phyloP scores from a whole-genome alignment of 2,113 vertebrate species.

The Pithys albifrons region DNA sequence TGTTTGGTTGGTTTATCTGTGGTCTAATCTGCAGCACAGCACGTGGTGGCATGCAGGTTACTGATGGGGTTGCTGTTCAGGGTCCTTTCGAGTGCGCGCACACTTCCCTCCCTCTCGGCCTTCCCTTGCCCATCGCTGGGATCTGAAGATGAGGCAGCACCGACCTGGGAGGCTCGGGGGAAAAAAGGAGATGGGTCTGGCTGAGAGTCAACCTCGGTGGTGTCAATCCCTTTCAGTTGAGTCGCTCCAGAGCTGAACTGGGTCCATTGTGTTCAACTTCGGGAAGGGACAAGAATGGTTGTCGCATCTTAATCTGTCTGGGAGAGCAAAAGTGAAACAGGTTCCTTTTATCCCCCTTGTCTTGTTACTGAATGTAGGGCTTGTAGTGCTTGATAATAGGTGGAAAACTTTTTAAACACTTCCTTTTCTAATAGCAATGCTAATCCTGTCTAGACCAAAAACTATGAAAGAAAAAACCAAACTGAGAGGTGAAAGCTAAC shows the following conservation, averaged over 20 bases:
- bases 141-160: slow-evolving; percentile 6
- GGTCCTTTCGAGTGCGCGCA: slow-evolving; percentile 33
- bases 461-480: slow-evolving; percentile 72
- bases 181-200: neutral
- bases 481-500: slow-evolving; percentile 57
- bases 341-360: slow-evolving; percentile 68
- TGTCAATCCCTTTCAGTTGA: neutral
- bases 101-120: slow-evolving; percentile 35
- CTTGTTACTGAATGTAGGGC: slow-evolving; percentile 86
- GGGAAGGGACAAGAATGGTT: slow-evolving; percentile 6
- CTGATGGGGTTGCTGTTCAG: slow-evolving; percentile 60
- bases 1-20: slow-evolving; percentile 75
- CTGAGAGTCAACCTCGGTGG: neutral
- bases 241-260: slow-evolving; percentile 40
- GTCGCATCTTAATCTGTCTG: slow-evolving; percentile 55
- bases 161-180: neutral
- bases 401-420: slow-evolving; percentile 66
- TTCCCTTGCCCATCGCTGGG: slow-evolving; percentile 21
- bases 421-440: slow-evolving; percentile 78
- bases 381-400: slow-evolving; percentile 77
- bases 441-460: slow-evolving; percentile 86
- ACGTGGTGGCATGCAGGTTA: slow-evolving; percentile 51
- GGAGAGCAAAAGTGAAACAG: slow-evolving; percentile 59
- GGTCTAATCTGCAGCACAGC: slow-evolving; percentile 62
- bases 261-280: neutral